These are phyloP conservation scores for Drosophila engyochracea DNA, from an alignment of 2,888 invertebrate species.

Conservation along the genomic window DNA sequence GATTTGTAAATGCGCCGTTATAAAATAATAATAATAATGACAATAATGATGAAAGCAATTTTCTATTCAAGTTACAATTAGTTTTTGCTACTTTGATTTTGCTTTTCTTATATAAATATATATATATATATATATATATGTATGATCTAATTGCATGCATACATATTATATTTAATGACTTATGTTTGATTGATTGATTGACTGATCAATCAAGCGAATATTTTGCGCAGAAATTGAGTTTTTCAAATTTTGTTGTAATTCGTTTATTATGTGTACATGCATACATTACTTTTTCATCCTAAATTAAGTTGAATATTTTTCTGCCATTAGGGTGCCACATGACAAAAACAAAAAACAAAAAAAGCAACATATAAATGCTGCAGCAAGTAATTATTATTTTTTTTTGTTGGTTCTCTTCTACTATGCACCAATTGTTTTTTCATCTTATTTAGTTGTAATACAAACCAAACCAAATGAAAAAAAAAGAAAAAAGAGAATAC, in stretches of 20 bases:
- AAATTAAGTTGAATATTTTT: slow-evolving; percentile 61
- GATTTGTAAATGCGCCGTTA: slow-evolving; percentile 43
- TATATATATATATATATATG: background rate
- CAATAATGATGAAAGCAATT: slow-evolving; percentile 46
- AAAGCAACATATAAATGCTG: slow-evolving; percentile 11
- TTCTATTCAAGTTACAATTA: slow-evolving; percentile 41
- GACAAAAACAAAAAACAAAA: slow-evolving; percentile 10
- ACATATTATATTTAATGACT: slow-evolving; percentile 44
- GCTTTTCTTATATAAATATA: slow-evolving; percentile 33
- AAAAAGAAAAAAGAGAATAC: slow-evolving; percentile 27
- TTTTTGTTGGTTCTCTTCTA: slow-evolving; percentile 45
- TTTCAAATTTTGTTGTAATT: slow-evolving; percentile 85
- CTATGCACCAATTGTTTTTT: slow-evolving; percentile 60
- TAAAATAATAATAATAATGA: slow-evolving; percentile 6
- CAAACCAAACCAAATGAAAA: slow-evolving; percentile 3
- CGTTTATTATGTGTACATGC: slow-evolving; percentile 69
- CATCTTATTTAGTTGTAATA: slow-evolving; percentile 47
- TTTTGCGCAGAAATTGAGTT: slow-evolving; percentile 80
- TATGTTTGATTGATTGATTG: slow-evolving; percentile 41
- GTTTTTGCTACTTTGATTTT: slow-evolving; percentile 66
- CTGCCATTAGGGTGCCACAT: slow-evolving; percentile 60
- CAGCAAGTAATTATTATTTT: slow-evolving; percentile 38
- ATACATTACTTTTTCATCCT: slow-evolving; percentile 54
- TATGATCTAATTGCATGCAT: slow-evolving; percentile 17
- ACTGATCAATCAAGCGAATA: slow-evolving; percentile 14